These are phyloP conservation scores for Neoscelio sp. DNA, from an alignment of 2,888 invertebrate genomes.

Conservation along the genomic window DNA sequence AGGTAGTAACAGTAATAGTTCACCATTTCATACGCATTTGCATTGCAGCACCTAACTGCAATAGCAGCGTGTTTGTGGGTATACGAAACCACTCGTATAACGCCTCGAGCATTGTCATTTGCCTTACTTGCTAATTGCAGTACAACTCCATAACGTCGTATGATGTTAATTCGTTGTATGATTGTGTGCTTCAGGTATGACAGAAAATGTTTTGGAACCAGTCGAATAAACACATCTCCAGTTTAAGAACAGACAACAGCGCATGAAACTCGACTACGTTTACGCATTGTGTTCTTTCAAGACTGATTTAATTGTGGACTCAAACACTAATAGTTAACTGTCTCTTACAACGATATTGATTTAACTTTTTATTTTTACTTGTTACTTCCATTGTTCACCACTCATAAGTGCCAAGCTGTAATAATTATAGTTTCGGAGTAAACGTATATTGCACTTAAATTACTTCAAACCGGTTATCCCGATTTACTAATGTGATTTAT, in stretches of 20 bases:
- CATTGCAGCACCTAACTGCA: constrained; percentile 64
- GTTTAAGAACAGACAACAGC: constrained; percentile 40
- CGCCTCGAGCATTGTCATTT: constrained; percentile 69
- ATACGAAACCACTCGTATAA: constrained; percentile 68
- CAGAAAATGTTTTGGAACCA: constrained; percentile 66
- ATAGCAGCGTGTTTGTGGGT: constrained; percentile 68
- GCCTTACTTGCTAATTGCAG: constrained; percentile 68
- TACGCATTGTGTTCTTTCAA: constrained; percentile 26
- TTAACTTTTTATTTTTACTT: no score
- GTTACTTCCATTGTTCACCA: no score
- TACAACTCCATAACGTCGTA: constrained; percentile 67
- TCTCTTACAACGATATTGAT: no score
- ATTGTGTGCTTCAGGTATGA: constrained; percentile 63
- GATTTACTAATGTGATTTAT: constrained; percentile 12
- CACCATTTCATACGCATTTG: constrained; percentile 64
- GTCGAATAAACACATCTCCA: constrained; percentile 55
- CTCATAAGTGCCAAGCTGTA: no score
- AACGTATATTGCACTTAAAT: constrained; percentile 7
- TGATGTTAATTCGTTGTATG: constrained; percentile 65
- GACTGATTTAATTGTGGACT: constrained; percentile 25
- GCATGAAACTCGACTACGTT: constrained; percentile 22
- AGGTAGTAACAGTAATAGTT: constrained; percentile 60
- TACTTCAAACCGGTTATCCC: constrained; percentile 39
- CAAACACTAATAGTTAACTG: constrained; percentile 2
- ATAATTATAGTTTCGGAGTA: no score